These are phyloP conservation scores for Cantharis lateralis DNA, from an alignment of 2,888 invertebrate genomes.

Conservation along the genomic window DNA sequence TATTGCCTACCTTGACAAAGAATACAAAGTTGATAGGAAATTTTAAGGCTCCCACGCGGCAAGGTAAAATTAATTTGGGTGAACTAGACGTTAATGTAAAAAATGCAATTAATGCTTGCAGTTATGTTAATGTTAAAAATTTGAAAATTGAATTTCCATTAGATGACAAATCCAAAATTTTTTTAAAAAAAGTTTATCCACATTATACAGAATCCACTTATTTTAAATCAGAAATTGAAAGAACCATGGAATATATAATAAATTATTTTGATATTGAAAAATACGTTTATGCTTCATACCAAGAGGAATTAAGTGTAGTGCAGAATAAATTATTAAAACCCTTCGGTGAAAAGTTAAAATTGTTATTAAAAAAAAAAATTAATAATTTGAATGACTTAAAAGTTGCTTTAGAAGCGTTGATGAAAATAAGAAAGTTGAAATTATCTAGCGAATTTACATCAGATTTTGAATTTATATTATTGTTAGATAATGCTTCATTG, in stretches of 20 bases:
- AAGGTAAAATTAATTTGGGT: neutral
- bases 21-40: constrained; percentile 7
- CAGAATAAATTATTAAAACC: too few species aligned
- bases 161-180: neutral
- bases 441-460: too few species aligned
- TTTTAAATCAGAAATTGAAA: neutral
- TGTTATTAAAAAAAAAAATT: too few species aligned
- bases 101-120: constrained; percentile 1
- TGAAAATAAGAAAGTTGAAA: too few species aligned
- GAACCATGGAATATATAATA: neutral
- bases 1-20: neutral
- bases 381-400: too few species aligned
- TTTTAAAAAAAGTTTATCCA: neutral
- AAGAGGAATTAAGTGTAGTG: neutral
- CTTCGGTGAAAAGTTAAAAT: too few species aligned
- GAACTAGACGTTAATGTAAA: neutral
- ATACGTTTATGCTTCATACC: neutral
- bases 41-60: neutral
- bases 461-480: too few species aligned
- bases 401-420: too few species aligned
- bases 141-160: constrained; percentile 8
- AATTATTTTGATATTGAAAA: neutral
- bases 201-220: neutral
- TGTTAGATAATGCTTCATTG: too few species aligned
- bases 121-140: neutral